These are phyloP conservation scores for Nothoprocta pentlandii DNA, from an alignment of 2,113 vertebrate species.

Conservation along the genomic window DNA sequence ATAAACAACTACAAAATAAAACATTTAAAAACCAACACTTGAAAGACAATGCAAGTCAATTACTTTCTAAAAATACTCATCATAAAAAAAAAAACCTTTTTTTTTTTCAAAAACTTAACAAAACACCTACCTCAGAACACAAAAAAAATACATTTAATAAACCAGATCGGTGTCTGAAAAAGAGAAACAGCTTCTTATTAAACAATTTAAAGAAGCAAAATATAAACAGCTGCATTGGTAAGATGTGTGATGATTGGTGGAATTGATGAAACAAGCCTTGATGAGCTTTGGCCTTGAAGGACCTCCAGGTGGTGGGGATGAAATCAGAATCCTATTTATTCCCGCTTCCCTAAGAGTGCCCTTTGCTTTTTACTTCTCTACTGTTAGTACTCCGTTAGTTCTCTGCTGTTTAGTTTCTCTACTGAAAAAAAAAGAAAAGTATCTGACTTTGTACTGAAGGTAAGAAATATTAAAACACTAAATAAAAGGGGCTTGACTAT, in stretches of 20 bases:
- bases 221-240: background rate
- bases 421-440: no score
- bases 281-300: background rate
- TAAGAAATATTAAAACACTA: background rate
- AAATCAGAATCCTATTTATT: fast-evolving
- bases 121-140: no score
- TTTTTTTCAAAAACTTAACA: no score
- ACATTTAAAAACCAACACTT: fast-evolving
- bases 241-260: background rate
- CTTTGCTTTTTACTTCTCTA: no score
- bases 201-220: background rate
- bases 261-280: background rate
- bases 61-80: background rate
- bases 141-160: background rate
- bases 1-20: background rate
- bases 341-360: fast-evolving
- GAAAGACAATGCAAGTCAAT: background rate
- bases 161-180: no score
- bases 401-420: no score
- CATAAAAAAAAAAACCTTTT: no score
- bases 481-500: no score
- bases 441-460: background rate
- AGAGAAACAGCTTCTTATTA: background rate
- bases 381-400: no score
- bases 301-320: background rate